A percentile compares a stretch with the other conserved stretches of the same genome.
phyloP scores from a whole-genome alignment of 2,113 vertebrate genomes.

The Pelecanus crispus region DNA sequence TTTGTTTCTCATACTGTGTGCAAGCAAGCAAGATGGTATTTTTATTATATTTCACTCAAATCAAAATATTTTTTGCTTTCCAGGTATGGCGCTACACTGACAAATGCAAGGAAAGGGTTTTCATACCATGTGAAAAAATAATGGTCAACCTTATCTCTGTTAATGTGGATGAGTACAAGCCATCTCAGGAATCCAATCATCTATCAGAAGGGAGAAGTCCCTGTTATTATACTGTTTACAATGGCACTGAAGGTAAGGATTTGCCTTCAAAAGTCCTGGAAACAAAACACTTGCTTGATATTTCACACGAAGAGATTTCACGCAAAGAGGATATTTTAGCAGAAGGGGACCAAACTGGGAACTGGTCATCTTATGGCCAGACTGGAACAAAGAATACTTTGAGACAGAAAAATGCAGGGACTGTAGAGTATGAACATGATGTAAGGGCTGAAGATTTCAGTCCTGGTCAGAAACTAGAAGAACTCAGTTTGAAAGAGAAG shows the following conservation, averaged over 20 bases:
- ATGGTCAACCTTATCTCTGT: slow-evolving; percentile 64
- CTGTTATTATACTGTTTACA: neutral
- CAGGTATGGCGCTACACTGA: slow-evolving; percentile 70
- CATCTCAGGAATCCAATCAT: neutral
- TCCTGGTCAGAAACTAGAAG: neutral
- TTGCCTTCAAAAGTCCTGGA: neutral
- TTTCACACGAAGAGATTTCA: neutral
- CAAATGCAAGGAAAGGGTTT: slow-evolving; percentile 55
- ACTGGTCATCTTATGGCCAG: neutral
- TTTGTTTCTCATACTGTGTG: neutral
- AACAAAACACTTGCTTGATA: neutral
- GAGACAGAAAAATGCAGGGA: neutral
- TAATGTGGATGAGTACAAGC: slow-evolving; percentile 32
- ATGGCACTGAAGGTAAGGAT: neutral
- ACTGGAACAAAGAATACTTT: neutral
- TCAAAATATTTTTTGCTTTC: slow-evolving; percentile 38
- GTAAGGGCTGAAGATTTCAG: slow-evolving; percentile 8
- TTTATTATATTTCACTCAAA: neutral
- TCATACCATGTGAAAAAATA: slow-evolving; percentile 65
- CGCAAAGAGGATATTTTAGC: neutral
- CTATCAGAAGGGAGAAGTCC: neutral
- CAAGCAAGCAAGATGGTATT: neutral
- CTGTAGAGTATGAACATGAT: slow-evolving; percentile 59
- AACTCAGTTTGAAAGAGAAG: neutral
- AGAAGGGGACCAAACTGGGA: neutral